Percentiles rank a stretch among this genome's conserved stretches.
phyloP scores from a whole-genome alignment of 2,113 vertebrate genomes.

The Odontesthes bonariensis region DNA sequence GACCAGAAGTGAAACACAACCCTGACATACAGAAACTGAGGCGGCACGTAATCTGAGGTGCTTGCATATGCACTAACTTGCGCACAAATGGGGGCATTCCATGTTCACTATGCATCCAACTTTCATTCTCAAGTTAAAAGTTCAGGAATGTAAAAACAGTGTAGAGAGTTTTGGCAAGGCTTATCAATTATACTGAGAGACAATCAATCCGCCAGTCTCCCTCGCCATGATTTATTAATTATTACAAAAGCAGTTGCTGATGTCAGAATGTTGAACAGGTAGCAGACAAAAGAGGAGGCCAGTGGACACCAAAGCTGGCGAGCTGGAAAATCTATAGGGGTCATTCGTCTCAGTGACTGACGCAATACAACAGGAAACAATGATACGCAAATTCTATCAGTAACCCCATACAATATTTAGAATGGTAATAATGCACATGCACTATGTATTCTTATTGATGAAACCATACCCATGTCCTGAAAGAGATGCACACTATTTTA shows the following conservation, averaged over 20 bases:
- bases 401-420: constrained; percentile 57
- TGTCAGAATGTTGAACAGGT: constrained; percentile 37
- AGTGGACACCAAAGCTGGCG: constrained; percentile 59
- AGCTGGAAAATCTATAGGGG: constrained; percentile 71
- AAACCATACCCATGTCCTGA: neutral
- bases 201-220: neutral
- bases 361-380: constrained; percentile 66
- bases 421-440: constrained; percentile 38
- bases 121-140: neutral
- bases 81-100: constrained; percentile 13
- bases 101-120: constrained; percentile 18
- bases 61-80: constrained; percentile 1
- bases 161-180: neutral
- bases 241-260: constrained; percentile 27
- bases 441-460: neutral
- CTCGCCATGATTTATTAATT: constrained; percentile 53
- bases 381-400: constrained; percentile 56
- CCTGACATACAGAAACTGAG: constrained; percentile 41
- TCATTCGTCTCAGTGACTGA: constrained; percentile 61
- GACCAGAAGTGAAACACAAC: constrained; percentile 62
- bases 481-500: neutral
- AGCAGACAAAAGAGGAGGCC: constrained; percentile 47
- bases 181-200: constrained; percentile 2
- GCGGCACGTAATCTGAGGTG: constrained; percentile 51
- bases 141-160: constrained; percentile 1